Percentiles rank a stretch among this genome's conserved stretches.
Evolutionary conservation across 2,888 invertebrate genomes (phyloP).

Genomic region (Hirtodrosophila duncani): DNA sequence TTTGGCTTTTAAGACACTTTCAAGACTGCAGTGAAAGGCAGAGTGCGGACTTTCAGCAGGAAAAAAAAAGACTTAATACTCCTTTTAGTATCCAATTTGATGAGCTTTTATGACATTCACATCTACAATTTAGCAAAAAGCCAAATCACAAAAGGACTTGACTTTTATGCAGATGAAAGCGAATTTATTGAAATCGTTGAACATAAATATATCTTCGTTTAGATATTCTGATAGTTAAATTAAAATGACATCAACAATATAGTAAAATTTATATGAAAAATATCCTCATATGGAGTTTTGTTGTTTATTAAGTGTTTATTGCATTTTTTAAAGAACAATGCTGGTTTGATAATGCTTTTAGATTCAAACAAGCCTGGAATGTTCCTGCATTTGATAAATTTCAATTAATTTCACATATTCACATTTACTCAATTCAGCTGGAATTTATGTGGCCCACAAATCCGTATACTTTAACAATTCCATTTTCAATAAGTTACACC

Average conservation of each 20-base stretch:
- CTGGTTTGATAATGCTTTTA: too few relatives aligned
- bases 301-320: too few relatives aligned
- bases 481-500: conserved; percentile 50
- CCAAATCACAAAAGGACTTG: conserved; percentile 23
- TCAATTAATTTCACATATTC: background rate
- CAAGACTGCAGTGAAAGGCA: conserved; percentile 25
- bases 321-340: too few relatives aligned
- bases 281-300: too few relatives aligned
- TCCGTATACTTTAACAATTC: conserved; percentile 38
- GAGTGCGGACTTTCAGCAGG: conserved; percentile 51
- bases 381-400: conserved; percentile 1
- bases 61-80: conserved; percentile 47
- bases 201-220: conserved; percentile 46
- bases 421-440: conserved; percentile 2
- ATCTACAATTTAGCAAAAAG: conserved; percentile 51
- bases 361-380: too few relatives aligned
- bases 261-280: too few relatives aligned
- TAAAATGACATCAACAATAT: conserved; percentile 28
- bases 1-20: conserved; percentile 49
- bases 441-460: conserved; percentile 26
- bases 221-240: conserved; percentile 6
- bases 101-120: conserved; percentile 57
- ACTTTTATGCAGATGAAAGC: conserved; percentile 52
- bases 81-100: conserved; percentile 37
- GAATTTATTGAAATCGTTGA: conserved; percentile 51